Base-by-base conservation (phyloP, 2,888 invertebrate genomes). In the Zeuzera pyrina region DNA sequence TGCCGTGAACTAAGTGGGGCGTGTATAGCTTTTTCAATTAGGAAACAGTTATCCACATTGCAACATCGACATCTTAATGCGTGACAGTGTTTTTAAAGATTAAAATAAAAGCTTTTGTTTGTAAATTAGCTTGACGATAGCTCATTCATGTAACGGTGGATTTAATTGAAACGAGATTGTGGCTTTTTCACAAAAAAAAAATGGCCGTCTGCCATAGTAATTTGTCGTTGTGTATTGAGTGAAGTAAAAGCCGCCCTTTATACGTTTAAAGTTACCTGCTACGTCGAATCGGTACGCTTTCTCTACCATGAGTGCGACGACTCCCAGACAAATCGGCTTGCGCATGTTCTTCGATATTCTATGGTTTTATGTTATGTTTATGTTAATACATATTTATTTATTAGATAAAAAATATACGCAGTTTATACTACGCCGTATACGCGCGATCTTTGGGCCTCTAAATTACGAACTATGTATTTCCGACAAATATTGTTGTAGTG, bases 1-100 rank as follows among this genome's bases (percentile, higher is more conserved):
- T 77, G 78, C 68, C 69, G 73, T 67, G 73, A 67, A 71, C 74
- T 63, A 77, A 78, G 72, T 78, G 70, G 78, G 69, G 68, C 78
- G 71, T 64, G 65, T 69, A 61, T 66, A 37, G 69, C 61, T 60
- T 65, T 65, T 65, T 69, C 68, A 73, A 71, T 72, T 71, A 72
- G 52, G 59, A 51, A 67, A 60, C 60, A 60, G 58, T 67, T 62
- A 65, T 44, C 49, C 40, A 36, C 43, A 38, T 47, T 35, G n/a
- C n/a, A n/a, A n/a, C n/a, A n/a, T n/a, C n/a, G 25, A 11, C 29
- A 15, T 29, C 29, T 29, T 25, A 13, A 25, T 12, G 11, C 22
- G 25, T 12, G 25, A 25, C 25, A 10, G 13, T 25, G 12, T 25
- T 10, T 13, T 11, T 13, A 12, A 8, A 19, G 19, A 7, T 7